These are phyloP conservation scores for Liposcelis brunnea DNA, from an alignment of 2,888 invertebrate genomes.

Conservation along the genomic window DNA sequence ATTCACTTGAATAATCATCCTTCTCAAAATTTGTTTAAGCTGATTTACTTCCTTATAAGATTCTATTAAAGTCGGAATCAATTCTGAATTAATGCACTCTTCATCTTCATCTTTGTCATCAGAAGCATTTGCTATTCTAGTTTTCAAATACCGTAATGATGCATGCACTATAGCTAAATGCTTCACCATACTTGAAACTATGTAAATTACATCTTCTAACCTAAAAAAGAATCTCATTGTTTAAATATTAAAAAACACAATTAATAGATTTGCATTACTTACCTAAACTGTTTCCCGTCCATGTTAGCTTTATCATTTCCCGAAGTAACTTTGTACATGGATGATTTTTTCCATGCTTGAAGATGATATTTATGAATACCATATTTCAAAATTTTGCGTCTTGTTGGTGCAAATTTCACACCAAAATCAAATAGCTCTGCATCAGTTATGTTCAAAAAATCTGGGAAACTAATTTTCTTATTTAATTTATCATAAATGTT, in stretches of 20 bases:
- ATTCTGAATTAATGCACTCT: too few species aligned
- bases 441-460: background rate
- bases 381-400: background rate
- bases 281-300: background rate
- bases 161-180: background rate
- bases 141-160: background rate
- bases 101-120: too few species aligned
- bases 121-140: background rate
- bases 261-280: background rate
- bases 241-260: too few species aligned
- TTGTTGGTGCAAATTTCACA: background rate
- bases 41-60: too few species aligned
- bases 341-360: background rate
- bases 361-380: slow-evolving; percentile 1
- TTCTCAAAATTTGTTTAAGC: too few species aligned
- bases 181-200: background rate
- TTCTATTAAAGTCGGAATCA: too few species aligned
- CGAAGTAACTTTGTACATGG: background rate
- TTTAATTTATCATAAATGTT: background rate
- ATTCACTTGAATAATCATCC: too few species aligned
- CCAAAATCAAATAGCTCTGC: background rate
- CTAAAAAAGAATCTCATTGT: too few species aligned
- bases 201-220: background rate
- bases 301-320: too few species aligned
- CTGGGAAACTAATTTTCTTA: background rate